Evolutionary conservation across 2,888 invertebrate species (phyloP).

Genomic region (Ennomos quercinarius): DNA sequence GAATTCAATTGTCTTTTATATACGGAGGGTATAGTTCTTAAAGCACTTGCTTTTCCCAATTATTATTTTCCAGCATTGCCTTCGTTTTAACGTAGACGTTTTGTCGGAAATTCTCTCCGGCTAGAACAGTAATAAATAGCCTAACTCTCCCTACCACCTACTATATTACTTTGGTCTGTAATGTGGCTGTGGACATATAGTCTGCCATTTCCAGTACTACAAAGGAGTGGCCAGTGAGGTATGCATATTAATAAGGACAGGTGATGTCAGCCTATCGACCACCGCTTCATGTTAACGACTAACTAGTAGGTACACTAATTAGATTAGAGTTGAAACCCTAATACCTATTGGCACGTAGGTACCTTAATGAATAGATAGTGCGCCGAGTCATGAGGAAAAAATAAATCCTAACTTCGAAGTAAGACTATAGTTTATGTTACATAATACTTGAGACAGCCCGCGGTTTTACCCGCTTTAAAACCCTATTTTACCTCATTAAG

Average conservation of each 20-base stretch:
- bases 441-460: too few species aligned
- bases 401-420: not conserved
- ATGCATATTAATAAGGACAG: slow-evolving; percentile 48
- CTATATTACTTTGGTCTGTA: slow-evolving; percentile 21
- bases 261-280: slow-evolving; percentile 43
- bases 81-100: not conserved
- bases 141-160: slow-evolving; percentile 4
- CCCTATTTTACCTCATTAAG: too few species aligned
- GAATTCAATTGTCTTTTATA: too few species aligned
- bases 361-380: not conserved
- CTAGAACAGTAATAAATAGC: slow-evolving; percentile 1
- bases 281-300: slow-evolving; percentile 20
- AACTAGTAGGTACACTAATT: slow-evolving; percentile 28
- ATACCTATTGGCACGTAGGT: not conserved
- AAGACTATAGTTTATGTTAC: too few species aligned
- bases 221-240: slow-evolving; percentile 30
- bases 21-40: too few species aligned
- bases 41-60: too few species aligned
- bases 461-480: too few species aligned
- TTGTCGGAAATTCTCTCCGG: not conserved
- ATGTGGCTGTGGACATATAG: slow-evolving; percentile 18
- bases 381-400: not conserved
- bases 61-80: too few species aligned
- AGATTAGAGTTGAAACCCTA: slow-evolving; percentile 27
- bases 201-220: slow-evolving; percentile 10